Evolutionary conservation across 2,888 invertebrate genomes (phyloP), one percentile per base, ranked within the genome.

Genomic region (Plutella xylostella): DNA sequence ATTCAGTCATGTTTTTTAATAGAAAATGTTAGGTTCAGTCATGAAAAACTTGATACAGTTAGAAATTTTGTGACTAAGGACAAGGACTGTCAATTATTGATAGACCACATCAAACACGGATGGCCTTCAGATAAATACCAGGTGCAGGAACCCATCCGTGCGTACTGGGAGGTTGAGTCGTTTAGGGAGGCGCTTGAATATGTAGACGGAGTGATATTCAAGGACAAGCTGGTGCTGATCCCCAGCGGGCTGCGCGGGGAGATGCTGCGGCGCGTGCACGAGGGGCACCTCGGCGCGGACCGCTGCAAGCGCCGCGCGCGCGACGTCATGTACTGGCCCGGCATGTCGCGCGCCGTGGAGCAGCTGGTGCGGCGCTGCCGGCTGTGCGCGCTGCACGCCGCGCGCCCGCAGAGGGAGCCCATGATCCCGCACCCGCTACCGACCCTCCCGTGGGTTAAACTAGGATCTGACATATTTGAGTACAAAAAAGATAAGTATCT

Each of bases 251-350:
- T 25, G 25, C 25, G 25, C 5, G 5, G 6, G 11, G 25, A 25
- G 11, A 25, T 25, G 25, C 5, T 25, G 5, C 5, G 25, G 20
- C 20, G 17, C 18, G 20, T 38, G 12, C 38, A 38, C 38, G 38
- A 38, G 38, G 38, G 38, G 40, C 43, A 28, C 22, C 11, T 30
- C 42, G 15, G 18, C 21, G 40, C 18, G 25, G 41, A 37, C 18
- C 49, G 30, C 35, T 42, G n/a, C n/a, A n/a, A n/a, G n/a, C n/a
- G n/a, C n/a, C n/a, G n/a, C n/a, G n/a, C n/a, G n/a, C n/a, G n/a
- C 4, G 43, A 39, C 18, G 19, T 43, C 14, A 43, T 48, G n/a
- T 48, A 45, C 20, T 48, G 46, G 48, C 48, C 47, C 0, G 45
- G 42, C 17, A 35, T 48, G 5, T 43, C 20, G 20, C 35, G 17